Evolutionary conservation across 2,888 invertebrate genomes (phyloP), one percentile per base, ranked within the genome.

Genomic region (Dolichopus griseipennis): DNA sequence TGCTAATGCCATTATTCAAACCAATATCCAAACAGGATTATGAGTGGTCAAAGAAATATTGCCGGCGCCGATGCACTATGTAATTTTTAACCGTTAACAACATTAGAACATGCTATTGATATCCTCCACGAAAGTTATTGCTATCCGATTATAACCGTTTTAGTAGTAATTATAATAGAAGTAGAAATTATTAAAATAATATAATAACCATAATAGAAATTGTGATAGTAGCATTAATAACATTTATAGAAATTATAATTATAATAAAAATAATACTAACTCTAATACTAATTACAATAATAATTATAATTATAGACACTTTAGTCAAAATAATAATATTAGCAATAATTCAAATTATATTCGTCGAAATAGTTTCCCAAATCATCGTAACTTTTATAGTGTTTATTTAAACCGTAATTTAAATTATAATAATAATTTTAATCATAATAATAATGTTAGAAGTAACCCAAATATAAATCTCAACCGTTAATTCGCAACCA

Each of bases 101-200:
- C n/a, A n/a, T n/a, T n/a, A n/a, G n/a, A n/a, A n/a, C n/a, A n/a
- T n/a, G n/a, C 8, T 15, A 21, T 21, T 1, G 65, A 67, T 22
- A 65, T 67, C 21, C 37, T 67, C 7, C 3, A 20, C 10, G 65
- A 67, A 37, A 37, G 67, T 1, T 65, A 67, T 21, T 67, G 65
- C 37, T 65, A n/a, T 65, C 65, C 21, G 65, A 67, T 9, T 67
- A 65, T 27, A 68, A 65, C 15, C 67, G 61, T n/a, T 33, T 12
- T 10, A 67, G 64, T 37, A 2, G 6, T 18, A 52, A 52, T 6
- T 6, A 12, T 21, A n/a, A 18, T 52, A 52, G n/a, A 52, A n/a
- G 18, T 52, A 52, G 52, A 2, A 52, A n/a, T 52, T 12, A 52
- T 18, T 2, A n/a, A 18, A 3, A 6, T 7, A 52, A n/a, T n/a